Percentiles rank a stretch among this genome's conserved stretches.
Conservation (phyloP, 2,888 invertebrate species). For the Capitulum mitella region DNA sequence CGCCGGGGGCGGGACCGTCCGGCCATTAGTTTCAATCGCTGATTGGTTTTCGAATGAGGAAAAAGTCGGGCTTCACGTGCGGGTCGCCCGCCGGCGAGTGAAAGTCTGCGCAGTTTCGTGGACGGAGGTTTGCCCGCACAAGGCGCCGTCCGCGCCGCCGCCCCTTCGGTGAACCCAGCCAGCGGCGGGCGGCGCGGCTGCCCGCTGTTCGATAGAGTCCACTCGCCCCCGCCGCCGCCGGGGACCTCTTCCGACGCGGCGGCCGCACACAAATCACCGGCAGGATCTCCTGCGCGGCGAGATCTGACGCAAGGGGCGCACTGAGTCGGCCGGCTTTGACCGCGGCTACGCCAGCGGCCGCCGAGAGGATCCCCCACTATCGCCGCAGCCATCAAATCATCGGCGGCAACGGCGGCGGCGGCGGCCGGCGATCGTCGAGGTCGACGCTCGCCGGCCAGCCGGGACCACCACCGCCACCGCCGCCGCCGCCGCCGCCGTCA, state of each 20-base stretch:
- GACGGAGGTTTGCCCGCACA: too few species aligned
- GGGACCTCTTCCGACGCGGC: background rate
- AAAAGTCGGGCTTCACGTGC: background rate
- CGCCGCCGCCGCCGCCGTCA: background rate
- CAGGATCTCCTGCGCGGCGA: background rate
- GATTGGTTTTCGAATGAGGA: constrained; percentile 14
- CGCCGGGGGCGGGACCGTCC: background rate
- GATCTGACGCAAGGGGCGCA: background rate
- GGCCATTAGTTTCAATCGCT: constrained; percentile 20
- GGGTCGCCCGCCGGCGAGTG: background rate
- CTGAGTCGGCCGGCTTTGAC: background rate
- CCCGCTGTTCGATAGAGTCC: too few species aligned
- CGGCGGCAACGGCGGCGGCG: background rate
- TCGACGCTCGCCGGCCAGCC: background rate
- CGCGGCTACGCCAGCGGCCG: background rate
- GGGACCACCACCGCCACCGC: background rate
- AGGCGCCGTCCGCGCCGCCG: background rate
- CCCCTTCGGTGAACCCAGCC: background rate
- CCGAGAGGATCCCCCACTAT: background rate
- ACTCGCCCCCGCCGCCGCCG: background rate
- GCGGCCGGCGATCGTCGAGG: background rate
- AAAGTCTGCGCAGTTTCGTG: too few species aligned
- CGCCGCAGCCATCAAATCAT: constrained; percentile 1
- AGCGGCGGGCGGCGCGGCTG: too few species aligned
- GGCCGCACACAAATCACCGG: constrained; percentile 1